Evolutionary conservation across 2,113 vertebrate species (phyloP).

Genomic region (Cryptomyrus ogoouensis): DNA sequence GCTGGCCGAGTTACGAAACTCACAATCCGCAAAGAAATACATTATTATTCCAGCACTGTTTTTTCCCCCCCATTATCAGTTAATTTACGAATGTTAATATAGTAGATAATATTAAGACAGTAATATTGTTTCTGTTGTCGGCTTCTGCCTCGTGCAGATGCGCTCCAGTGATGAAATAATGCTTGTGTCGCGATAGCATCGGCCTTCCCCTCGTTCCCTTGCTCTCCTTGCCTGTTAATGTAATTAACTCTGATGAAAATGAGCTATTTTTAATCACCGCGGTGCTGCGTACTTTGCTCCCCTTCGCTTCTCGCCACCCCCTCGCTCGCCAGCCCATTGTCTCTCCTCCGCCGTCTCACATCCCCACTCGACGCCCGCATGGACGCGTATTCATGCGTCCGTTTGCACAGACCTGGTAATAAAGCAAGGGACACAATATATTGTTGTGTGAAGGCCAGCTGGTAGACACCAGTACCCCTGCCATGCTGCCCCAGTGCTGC

Average conservation of each 20-base stretch:
- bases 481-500: background rate
- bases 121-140: constrained; percentile 26
- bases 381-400: background rate
- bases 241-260: constrained; percentile 62
- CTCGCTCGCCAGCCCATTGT: constrained; percentile 41
- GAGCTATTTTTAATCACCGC: constrained; percentile 55
- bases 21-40: background rate
- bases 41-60: constrained; percentile 11
- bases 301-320: constrained; percentile 45
- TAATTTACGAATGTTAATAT: constrained; percentile 25
- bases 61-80: constrained; percentile 13
- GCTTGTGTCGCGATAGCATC: constrained; percentile 43
- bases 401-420: constrained; percentile 5
- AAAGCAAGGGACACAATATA: background rate
- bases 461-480: background rate
- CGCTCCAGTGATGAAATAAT: constrained; percentile 32
- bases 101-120: constrained; percentile 34
- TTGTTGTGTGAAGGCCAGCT: background rate
- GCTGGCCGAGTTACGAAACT: background rate
- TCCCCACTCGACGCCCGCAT: background rate
- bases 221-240: constrained; percentile 45
- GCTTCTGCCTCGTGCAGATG: constrained; percentile 38
- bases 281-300: constrained; percentile 40
- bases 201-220: constrained; percentile 35
- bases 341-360: background rate